Conservation (phyloP, 1,140 invertebrate species). For the Drosophila sturtevanti region DNA sequence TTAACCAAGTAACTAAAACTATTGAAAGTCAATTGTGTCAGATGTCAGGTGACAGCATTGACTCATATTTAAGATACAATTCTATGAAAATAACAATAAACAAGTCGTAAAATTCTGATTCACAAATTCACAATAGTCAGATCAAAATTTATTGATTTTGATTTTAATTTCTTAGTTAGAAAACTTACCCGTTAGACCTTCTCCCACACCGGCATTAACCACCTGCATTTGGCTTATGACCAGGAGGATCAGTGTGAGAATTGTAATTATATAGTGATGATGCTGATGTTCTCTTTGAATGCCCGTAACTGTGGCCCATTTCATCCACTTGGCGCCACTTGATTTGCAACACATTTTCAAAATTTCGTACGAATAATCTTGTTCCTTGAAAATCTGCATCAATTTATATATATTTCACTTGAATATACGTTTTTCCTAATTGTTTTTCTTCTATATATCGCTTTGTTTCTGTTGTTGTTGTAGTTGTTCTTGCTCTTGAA, state of each 20-base stretch:
- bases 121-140: background rate
- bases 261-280: slow-evolving; percentile 18
- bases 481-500: slow-evolving; percentile 40
- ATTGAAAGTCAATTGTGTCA: background rate
- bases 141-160: too few species aligned
- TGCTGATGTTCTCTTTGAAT: slow-evolving; percentile 26
- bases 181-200: slow-evolving; percentile 64
- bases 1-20: background rate
- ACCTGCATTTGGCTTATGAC: slow-evolving; percentile 43
- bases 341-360: slow-evolving; percentile 77
- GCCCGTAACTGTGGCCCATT: slow-evolving; percentile 20
- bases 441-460: slow-evolving; percentile 38
- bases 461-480: slow-evolving; percentile 1
- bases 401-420: slow-evolving; percentile 23
- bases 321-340: slow-evolving; percentile 53
- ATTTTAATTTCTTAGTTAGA: too few species aligned
- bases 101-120: background rate
- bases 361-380: slow-evolving; percentile 20
- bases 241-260: slow-evolving; percentile 43
- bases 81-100: background rate
- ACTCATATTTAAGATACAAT: background rate
- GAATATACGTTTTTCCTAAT: background rate
- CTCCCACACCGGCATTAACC: slow-evolving; percentile 25
- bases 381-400: slow-evolving; percentile 69
- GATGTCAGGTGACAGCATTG: background rate